Evolutionary conservation across 1,140 invertebrate genomes (phyloP).

Genomic region (Hydropsyche tenuis): DNA sequence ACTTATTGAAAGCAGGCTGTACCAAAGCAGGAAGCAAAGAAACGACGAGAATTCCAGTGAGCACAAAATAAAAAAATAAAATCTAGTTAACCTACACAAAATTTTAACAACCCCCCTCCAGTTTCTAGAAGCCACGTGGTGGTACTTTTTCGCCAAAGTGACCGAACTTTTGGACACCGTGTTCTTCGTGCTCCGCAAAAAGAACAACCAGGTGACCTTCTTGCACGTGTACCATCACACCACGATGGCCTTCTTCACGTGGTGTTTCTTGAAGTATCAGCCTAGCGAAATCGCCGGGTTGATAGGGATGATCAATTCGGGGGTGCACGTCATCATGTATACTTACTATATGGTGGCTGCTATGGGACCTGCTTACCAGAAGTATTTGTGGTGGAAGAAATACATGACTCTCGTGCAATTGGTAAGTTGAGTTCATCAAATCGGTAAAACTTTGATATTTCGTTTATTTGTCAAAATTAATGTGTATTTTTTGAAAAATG

Average conservation of each 20-base stretch:
- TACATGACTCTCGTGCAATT: slow-evolving; percentile 86
- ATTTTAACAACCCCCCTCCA: slow-evolving; percentile 42
- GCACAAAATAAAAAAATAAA: no score
- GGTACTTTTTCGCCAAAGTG: slow-evolving; percentile 65
- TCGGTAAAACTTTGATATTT: no score
- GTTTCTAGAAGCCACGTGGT: slow-evolving; percentile 54
- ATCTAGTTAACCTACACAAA: no score
- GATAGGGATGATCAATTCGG: slow-evolving; percentile 71
- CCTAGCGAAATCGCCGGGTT: slow-evolving; percentile 66
- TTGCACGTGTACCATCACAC: slow-evolving; percentile 79
- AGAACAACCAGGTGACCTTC: slow-evolving; percentile 75
- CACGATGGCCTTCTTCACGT: slow-evolving; percentile 69
- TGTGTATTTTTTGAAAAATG: no score
- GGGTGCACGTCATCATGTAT: slow-evolving; percentile 83
- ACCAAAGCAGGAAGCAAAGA: no score
- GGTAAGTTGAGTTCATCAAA: slow-evolving; percentile 66
- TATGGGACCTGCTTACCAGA: slow-evolving; percentile 80
- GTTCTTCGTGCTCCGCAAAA: slow-evolving; percentile 84
- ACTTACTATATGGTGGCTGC: slow-evolving; percentile 83
- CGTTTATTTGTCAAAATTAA: no score
- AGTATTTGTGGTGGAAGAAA: slow-evolving; percentile 92
- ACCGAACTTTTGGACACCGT: slow-evolving; percentile 74
- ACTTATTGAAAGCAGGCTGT: no score
- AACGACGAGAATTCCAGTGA: no score
- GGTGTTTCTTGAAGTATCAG: slow-evolving; percentile 65